Conservation (phyloP, 2,113 vertebrate genomes). For the Tursiops truncatus region DNA sequence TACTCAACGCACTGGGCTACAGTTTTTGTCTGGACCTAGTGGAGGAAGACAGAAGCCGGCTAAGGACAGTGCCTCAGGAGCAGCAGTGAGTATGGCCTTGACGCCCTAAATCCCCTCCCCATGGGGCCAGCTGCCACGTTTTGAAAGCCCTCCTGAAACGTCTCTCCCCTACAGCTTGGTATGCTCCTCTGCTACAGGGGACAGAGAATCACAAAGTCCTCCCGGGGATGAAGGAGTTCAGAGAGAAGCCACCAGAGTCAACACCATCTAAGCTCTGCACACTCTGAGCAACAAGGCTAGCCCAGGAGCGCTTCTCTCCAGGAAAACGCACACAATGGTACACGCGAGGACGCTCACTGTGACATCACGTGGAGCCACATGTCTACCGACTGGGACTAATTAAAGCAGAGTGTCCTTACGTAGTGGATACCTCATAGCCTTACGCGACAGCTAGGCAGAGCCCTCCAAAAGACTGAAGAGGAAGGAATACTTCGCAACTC, state of each 20-base stretch:
- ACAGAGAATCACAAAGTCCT: not conserved
- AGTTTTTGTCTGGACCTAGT: slow-evolving; percentile 85
- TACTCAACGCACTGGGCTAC: slow-evolving; percentile 88
- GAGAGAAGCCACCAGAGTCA: not conserved
- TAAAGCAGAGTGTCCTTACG: not conserved
- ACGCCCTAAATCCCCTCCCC: not conserved
- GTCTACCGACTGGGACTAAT: accelerated
- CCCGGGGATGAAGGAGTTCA: not conserved
- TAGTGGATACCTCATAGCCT: not conserved
- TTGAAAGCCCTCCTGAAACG: not conserved
- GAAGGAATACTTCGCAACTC: not conserved
- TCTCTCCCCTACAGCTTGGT: not conserved
- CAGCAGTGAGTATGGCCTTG: accelerated
- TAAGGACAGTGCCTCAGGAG: accelerated
- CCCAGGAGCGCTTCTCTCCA: not conserved
- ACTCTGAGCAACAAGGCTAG: not conserved
- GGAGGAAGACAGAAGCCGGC: not conserved
- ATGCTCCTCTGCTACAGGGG: not conserved
- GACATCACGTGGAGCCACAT: accelerated
- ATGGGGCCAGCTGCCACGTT: not conserved
- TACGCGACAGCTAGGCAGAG: not conserved
- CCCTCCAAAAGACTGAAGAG: not conserved
- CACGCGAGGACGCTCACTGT: accelerated
- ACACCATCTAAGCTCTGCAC: not conserved
- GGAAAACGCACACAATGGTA: accelerated